Evolutionary conservation across 2,113 vertebrate species (phyloP).

Genomic region (Spilogale gracilis): DNA sequence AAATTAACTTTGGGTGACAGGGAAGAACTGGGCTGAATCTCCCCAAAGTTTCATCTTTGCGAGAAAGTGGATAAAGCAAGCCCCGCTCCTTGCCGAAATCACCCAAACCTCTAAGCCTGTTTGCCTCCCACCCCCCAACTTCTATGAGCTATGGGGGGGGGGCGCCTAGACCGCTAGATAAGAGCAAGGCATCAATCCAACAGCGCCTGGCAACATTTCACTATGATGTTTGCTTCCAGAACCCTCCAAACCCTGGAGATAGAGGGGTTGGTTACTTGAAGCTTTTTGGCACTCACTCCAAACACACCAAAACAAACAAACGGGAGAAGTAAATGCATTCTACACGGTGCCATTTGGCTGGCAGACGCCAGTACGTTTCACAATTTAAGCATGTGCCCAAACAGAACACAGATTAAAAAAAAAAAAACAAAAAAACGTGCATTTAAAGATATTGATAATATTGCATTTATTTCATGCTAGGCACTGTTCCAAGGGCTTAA

Average conservation of each 20-base stretch:
- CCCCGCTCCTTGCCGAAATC: neutral
- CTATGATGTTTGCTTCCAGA: neutral
- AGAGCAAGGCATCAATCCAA: neutral
- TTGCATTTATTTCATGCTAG: neutral
- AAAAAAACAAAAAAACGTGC: too few relatives aligned
- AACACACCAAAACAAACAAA: neutral
- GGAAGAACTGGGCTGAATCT: neutral
- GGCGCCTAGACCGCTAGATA: neutral
- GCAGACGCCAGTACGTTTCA: neutral
- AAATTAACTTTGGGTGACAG: neutral
- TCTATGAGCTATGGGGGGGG: accelerated
- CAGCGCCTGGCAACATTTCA: neutral
- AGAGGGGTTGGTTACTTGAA: neutral
- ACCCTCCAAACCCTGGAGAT: neutral
- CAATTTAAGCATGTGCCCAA: neutral
- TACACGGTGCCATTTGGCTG: neutral
- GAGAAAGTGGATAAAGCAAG: neutral
- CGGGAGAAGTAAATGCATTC: neutral
- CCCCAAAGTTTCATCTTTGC: neutral
- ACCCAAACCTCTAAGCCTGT: neutral
- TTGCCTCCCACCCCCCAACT: neutral
- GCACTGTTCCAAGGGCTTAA: neutral
- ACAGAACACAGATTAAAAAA: conserved; percentile 25
- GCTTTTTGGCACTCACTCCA: neutral
- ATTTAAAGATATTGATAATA: neutral